Evolutionary conservation across 2,888 invertebrate species (phyloP).

Genomic region (Cryptus viduatorius): DNA sequence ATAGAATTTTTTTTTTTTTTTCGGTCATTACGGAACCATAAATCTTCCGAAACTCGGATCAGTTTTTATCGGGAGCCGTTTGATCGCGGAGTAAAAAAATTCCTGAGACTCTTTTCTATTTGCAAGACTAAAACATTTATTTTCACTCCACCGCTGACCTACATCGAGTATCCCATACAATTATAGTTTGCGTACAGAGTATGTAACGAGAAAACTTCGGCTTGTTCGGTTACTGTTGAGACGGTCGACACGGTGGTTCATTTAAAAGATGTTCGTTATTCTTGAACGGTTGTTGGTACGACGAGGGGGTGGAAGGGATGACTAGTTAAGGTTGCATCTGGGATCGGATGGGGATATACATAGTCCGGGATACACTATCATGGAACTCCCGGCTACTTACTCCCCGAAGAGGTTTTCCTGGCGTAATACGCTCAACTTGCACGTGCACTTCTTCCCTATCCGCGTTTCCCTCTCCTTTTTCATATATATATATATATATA

Average conservation of each 20-base stretch:
- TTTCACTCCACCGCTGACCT: background rate
- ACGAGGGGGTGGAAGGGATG: background rate
- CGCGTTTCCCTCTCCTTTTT: conserved; percentile 15
- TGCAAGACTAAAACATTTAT: background rate
- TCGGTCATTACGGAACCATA: no score
- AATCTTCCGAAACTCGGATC: no score
- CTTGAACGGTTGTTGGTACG: conserved; percentile 33
- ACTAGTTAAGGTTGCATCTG: conserved; percentile 36
- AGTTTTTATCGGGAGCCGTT: no score
- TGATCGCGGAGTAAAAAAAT: background rate
- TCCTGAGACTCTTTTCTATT: background rate
- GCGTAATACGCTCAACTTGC: conserved; percentile 40
- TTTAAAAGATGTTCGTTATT: conserved; percentile 45
- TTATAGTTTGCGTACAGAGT: conserved; percentile 18
- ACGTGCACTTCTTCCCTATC: conserved; percentile 34
- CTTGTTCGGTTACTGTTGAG: conserved; percentile 19
- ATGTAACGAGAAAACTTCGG: conserved; percentile 53
- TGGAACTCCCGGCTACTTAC: conserved; percentile 30
- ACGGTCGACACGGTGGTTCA: conserved; percentile 16
- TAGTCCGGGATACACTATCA: conserved; percentile 20
- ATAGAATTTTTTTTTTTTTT: no score
- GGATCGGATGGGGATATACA: conserved; percentile 17
- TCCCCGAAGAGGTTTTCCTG: conserved; percentile 50
- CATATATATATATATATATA: no score
- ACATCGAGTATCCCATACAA: conserved; percentile 1